Conservation (phyloP, 2,797 vertebrate species). For the Octomys mimax region DNA sequence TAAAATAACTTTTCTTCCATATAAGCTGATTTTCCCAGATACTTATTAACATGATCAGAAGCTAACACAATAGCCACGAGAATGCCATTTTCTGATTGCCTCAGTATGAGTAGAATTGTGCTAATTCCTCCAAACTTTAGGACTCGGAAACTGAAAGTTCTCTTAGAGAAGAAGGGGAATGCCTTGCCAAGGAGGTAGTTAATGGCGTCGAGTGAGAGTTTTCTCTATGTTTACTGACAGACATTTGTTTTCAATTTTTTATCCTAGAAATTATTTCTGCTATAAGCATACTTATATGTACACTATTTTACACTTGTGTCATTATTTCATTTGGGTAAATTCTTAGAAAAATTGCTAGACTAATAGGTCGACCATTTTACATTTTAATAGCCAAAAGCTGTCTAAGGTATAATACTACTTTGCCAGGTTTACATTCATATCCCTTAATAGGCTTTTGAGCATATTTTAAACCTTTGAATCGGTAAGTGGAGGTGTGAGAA, state of each 20-base stretch:
- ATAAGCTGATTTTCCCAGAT: neutral
- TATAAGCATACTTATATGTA: neutral
- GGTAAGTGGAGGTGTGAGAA: slow-evolving; percentile 18
- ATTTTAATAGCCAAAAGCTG: neutral
- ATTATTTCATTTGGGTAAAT: slow-evolving; percentile 33
- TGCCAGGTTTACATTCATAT: neutral
- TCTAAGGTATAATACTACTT: neutral
- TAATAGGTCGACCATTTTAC: neutral
- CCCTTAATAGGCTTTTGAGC: slow-evolving; percentile 1
- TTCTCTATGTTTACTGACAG: neutral
- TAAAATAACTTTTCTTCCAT: neutral
- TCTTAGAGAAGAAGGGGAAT: neutral
- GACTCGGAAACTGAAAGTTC: neutral
- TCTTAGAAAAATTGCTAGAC: slow-evolving; percentile 28
- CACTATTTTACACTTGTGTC: neutral
- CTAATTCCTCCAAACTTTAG: neutral
- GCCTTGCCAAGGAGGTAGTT: neutral
- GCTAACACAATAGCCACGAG: neutral
- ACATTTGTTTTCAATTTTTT: slow-evolving; percentile 21
- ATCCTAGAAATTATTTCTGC: neutral
- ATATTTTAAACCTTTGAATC: neutral
- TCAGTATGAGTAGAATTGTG: neutral
- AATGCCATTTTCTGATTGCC: neutral
- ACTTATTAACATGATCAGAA: neutral
- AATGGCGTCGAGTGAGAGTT: neutral